Percentiles rank a stretch among this genome's conserved stretches.
phyloP scores from a whole-genome alignment of 2,797 vertebrate species.

The Esox masquinongy region DNA sequence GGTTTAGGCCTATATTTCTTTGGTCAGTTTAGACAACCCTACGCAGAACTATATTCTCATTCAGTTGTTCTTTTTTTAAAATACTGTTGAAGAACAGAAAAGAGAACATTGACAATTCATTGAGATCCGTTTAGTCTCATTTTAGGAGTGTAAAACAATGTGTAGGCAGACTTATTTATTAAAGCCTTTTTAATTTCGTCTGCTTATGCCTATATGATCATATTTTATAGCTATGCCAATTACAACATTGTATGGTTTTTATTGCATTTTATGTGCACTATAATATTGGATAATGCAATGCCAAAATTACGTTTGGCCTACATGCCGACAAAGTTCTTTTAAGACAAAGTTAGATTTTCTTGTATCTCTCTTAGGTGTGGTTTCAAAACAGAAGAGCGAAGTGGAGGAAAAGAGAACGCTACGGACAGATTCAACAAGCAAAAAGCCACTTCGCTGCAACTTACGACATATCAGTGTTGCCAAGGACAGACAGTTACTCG shows the following conservation, averaged over 20 bases:
- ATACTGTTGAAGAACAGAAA: neutral
- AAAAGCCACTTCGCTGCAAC: conserved; percentile 95
- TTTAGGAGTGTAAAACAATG: neutral
- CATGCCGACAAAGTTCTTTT: neutral
- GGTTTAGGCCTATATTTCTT: too few species aligned
- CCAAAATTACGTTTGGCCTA: neutral
- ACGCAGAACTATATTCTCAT: neutral
- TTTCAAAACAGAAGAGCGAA: conserved; percentile 99
- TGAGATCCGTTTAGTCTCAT: neutral
- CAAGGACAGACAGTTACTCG: conserved; percentile 91
- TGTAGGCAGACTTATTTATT: neutral
- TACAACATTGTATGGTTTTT: too few species aligned
- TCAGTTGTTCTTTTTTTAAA: neutral
- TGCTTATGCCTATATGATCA: too few species aligned
- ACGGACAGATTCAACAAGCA: conserved; percentile 97
- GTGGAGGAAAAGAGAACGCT: conserved; percentile 97
- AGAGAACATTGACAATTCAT: neutral
- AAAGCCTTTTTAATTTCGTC: too few species aligned
- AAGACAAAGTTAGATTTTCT: neutral
- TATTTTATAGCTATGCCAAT: too few species aligned
- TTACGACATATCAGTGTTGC: conserved; percentile 94
- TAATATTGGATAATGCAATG: too few species aligned
- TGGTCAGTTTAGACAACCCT: too few species aligned
- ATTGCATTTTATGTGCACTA: neutral
- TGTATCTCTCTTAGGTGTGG: conserved; percentile 83